A percentile compares a stretch with the other conserved stretches of the same genome.
These are phyloP conservation scores for Felis chaus DNA, from an alignment of 2,113 vertebrate species.

Conservation along the genomic window DNA sequence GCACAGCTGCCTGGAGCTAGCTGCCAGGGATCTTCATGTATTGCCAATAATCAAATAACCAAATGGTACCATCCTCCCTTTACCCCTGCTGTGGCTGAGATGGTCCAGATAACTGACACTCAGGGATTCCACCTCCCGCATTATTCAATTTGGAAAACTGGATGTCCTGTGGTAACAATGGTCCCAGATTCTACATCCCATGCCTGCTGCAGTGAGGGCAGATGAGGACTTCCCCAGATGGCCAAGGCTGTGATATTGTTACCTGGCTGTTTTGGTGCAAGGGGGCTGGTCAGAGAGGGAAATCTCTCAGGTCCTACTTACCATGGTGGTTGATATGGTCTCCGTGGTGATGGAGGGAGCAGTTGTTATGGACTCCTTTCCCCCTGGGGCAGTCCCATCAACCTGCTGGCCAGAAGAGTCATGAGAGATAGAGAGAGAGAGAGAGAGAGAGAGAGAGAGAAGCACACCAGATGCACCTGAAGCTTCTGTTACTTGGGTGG, in stretches of 20 bases:
- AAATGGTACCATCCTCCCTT: not conserved
- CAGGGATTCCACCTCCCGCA: not conserved
- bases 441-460: not conserved
- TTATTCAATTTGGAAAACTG: not conserved
- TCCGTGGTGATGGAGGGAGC: constrained; percentile 79
- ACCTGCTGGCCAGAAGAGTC: constrained; percentile 74
- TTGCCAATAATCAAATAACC: not conserved
- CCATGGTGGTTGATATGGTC: constrained; percentile 79
- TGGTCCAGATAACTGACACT: not conserved
- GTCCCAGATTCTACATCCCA: not conserved
- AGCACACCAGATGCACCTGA: not conserved
- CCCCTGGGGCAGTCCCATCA: constrained; percentile 71
- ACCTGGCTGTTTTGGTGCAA: not conserved
- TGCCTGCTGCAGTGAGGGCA: too few relatives aligned
- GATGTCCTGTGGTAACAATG: not conserved
- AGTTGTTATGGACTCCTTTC: constrained; percentile 72
- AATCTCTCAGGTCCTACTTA: constrained; percentile 71
- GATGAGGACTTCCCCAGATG: not conserved
- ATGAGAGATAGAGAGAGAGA: not conserved
- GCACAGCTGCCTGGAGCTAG: not conserved
- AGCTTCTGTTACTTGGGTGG: not conserved
- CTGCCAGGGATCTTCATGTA: not conserved
- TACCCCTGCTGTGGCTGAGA: not conserved
- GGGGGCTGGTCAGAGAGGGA: not conserved
- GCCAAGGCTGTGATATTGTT: not conserved